Evolutionary conservation across 2,113 vertebrate species (phyloP).

Genomic region (Rissa tridactyla): DNA sequence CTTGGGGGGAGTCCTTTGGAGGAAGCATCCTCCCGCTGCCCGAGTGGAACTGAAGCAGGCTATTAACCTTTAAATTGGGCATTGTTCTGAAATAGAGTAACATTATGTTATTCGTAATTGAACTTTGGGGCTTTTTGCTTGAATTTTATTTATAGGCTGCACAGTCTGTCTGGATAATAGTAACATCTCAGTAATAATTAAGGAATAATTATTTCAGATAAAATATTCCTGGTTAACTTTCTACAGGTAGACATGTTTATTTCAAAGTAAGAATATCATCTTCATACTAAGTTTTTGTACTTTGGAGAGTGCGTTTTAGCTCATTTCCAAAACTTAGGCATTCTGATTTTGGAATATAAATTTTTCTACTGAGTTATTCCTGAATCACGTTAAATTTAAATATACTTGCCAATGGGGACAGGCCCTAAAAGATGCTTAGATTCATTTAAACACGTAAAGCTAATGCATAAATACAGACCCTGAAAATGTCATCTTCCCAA

Average conservation of each 20-base stretch:
- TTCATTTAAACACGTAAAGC: neutral
- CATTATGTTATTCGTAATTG: neutral
- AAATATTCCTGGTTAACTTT: neutral
- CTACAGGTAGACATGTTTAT: neutral
- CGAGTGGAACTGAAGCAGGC: neutral
- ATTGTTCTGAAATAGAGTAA: neutral
- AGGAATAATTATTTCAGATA: neutral
- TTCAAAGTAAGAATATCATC: neutral
- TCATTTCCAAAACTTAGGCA: neutral
- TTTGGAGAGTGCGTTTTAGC: neutral
- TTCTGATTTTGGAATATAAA: neutral
- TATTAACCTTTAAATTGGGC: neutral
- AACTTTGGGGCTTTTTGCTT: neutral
- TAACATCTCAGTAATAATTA: neutral
- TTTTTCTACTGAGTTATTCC: neutral
- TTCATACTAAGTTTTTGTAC: neutral
- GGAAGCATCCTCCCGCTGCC: neutral
- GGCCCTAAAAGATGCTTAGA: neutral
- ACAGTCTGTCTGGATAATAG: neutral
- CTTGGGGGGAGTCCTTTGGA: neutral
- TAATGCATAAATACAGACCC: neutral
- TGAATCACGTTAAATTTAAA: neutral
- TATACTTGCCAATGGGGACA: neutral
- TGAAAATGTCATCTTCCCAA: constrained; percentile 8
- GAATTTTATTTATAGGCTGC: neutral